Percentiles rank a stretch among this genome's conserved stretches.
These are phyloP conservation scores for Phylloscopus trochilus DNA, from an alignment of 2,113 vertebrate genomes.

Conservation along the genomic window DNA sequence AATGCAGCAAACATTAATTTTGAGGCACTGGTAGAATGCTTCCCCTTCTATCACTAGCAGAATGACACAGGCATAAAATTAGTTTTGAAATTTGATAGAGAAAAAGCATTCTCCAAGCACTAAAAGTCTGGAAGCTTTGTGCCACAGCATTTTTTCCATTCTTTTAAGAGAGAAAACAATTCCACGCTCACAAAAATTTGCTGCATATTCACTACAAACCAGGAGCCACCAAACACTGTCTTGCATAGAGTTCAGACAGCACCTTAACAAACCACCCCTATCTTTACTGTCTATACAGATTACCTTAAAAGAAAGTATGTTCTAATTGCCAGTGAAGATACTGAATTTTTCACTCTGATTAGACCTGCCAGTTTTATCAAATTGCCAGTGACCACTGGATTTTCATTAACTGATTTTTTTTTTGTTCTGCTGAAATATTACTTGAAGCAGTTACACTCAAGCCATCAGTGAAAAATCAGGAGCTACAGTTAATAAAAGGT, in stretches of 20 bases:
- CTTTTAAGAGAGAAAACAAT: not conserved
- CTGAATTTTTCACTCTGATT: not conserved
- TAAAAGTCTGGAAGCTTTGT: not conserved
- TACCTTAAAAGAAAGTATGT: not conserved
- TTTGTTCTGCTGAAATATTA: not conserved
- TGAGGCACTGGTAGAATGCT: not conserved
- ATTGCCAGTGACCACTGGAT: not conserved
- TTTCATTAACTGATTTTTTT: not conserved
- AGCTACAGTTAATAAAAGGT: not conserved
- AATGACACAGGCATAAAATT: not conserved
- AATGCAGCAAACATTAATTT: not conserved
- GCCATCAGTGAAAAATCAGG: not conserved
- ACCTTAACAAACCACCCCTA: not conserved
- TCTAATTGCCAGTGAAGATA: not conserved
- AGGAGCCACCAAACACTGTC: not conserved
- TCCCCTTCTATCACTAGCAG: not conserved
- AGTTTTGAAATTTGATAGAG: not conserved
- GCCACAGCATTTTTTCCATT: not conserved
- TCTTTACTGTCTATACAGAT: not conserved
- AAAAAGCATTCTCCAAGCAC: not conserved
- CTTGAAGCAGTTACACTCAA: not conserved
- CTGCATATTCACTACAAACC: not conserved
- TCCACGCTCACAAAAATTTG: not conserved
- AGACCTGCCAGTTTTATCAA: not conserved
- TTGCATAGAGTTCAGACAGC: constrained; percentile 19